These are phyloP conservation scores for Tinea semifulvella DNA, from an alignment of 2,888 invertebrate species.

Conservation along the genomic window DNA sequence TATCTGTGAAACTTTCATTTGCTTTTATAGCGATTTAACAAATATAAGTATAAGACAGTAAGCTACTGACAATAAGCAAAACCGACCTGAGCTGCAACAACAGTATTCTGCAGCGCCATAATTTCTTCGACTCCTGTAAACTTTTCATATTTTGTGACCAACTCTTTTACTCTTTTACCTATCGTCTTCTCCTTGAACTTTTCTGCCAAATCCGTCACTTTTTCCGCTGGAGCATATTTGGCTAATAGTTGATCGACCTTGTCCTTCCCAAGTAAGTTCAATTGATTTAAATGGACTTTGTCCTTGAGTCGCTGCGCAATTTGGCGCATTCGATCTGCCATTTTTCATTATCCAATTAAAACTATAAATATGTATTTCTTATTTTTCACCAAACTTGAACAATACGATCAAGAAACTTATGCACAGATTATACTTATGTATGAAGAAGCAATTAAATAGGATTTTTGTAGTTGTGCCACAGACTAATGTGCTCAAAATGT, in stretches of 20 bases:
- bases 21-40: neutral
- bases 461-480: no score
- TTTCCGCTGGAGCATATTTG: slow-evolving; percentile 43
- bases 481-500: no score
- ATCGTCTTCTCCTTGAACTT: slow-evolving; percentile 44
- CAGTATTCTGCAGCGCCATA: slow-evolving; percentile 75
- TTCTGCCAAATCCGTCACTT: slow-evolving; percentile 46
- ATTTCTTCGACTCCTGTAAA: slow-evolving; percentile 83
- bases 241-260: slow-evolving; percentile 47
- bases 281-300: slow-evolving; percentile 37
- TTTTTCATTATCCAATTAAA: slow-evolving; percentile 20
- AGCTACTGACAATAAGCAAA: no score
- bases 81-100: slow-evolving; percentile 71
- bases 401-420: no score
- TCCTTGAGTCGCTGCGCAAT: slow-evolving; percentile 45
- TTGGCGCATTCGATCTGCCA: slow-evolving; percentile 51
- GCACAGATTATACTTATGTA: no score
- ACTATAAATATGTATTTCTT: no score
- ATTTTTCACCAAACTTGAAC: no score
- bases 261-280: slow-evolving; percentile 34
- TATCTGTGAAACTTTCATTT: no score
- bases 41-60: no score
- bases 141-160: slow-evolving; percentile 73
- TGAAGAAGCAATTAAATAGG: no score
- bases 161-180: slow-evolving; percentile 42